These are phyloP conservation scores for Siniperca scherzeri DNA, from an alignment of 2,797 vertebrate species.

Conservation along the genomic window DNA sequence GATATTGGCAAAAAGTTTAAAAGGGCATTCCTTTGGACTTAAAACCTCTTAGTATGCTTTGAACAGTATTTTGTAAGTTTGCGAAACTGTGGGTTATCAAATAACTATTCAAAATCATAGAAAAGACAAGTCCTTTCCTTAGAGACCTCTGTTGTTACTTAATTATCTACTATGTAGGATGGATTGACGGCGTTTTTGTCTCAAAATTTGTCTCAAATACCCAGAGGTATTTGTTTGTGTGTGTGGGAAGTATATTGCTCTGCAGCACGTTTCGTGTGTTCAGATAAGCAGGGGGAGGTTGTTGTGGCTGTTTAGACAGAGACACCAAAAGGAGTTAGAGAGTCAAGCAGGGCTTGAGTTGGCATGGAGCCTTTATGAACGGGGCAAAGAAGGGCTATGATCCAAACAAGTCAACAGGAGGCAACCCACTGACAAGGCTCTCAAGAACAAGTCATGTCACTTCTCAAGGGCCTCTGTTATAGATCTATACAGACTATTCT, in stretches of 20 bases:
- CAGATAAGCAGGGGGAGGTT: conserved; percentile 23
- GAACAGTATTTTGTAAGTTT: background rate
- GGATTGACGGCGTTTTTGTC: conserved; percentile 11
- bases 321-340: conserved; percentile 17
- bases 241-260: conserved; percentile 4
- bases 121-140: background rate
- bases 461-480: conserved; percentile 37
- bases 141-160: background rate
- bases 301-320: conserved; percentile 17
- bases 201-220: background rate
- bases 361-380: conserved; percentile 34
- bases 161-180: conserved; percentile 1
- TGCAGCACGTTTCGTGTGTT: conserved; percentile 22
- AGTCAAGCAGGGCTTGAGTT: conserved; percentile 11
- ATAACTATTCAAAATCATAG: background rate
- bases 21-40: background rate
- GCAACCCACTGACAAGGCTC: conserved; percentile 21
- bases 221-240: background rate
- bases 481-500: conserved; percentile 46
- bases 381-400: conserved; percentile 9
- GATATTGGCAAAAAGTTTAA: background rate
- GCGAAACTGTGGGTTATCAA: background rate
- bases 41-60: background rate
- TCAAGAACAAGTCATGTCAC: conserved; percentile 37
- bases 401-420: conserved; percentile 28